Conservation (phyloP, 2,113 vertebrate genomes). For the human (Homo sapiens) region DNA sequence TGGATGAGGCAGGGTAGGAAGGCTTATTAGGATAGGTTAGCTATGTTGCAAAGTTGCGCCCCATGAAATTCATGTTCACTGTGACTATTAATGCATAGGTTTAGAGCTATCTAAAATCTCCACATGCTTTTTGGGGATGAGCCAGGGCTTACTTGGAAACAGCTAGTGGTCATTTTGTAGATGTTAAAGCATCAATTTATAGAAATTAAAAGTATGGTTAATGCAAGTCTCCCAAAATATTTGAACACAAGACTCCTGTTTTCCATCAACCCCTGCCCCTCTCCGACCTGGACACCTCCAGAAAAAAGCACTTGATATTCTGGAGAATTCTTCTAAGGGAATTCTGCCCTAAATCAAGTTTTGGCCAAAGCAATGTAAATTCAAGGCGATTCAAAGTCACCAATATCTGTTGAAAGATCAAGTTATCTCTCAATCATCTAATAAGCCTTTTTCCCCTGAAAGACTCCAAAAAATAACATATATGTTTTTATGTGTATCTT, state of each 20-base stretch:
- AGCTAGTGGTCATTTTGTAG: not conserved
- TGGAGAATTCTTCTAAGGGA: not conserved
- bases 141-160: not conserved
- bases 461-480: not conserved
- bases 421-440: not conserved
- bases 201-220: not conserved
- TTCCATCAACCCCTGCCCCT: not conserved
- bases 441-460: not conserved
- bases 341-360: not conserved
- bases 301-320: not conserved
- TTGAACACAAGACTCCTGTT: not conserved
- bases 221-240: not conserved
- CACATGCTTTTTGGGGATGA: not conserved
- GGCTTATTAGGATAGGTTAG: not conserved
- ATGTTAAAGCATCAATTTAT: not conserved
- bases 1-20: not conserved
- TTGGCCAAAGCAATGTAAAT: not conserved
- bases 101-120: not conserved
- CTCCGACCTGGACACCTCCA: rapidly evolving
- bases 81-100: not conserved
- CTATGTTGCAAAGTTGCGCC: not conserved
- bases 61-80: not conserved
- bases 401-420: constrained; percentile 7
- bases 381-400: not conserved
- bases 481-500: not conserved